A percentile compares a stretch with the other conserved stretches of the same genome.
These are phyloP conservation scores for Pogona vitticeps DNA, from an alignment of 2,113 vertebrate genomes.

Conservation along the genomic window DNA sequence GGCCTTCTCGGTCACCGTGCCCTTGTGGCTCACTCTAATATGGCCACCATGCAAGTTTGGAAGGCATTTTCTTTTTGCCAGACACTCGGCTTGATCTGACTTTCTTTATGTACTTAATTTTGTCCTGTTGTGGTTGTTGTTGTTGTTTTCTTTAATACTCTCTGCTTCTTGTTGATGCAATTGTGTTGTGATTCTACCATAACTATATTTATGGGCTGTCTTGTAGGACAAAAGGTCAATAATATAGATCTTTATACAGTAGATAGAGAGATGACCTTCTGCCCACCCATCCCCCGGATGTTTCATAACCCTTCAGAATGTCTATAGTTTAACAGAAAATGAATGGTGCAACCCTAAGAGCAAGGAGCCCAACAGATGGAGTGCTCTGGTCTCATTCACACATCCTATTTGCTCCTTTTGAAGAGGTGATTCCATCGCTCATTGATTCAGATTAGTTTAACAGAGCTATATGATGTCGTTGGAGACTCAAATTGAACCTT, in stretches of 20 bases:
- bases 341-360: too few relatives aligned
- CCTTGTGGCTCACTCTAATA: neutral
- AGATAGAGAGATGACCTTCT: neutral
- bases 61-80: neutral
- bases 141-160: neutral
- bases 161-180: neutral
- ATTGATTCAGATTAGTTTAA: too few relatives aligned
- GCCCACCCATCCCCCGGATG: neutral
- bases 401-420: too few relatives aligned
- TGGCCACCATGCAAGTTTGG: neutral
- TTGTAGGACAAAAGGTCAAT: neutral
- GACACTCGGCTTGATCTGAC: too few relatives aligned
- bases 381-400: too few relatives aligned
- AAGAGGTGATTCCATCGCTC: too few relatives aligned
- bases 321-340: neutral
- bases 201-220: neutral
- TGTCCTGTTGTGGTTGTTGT: too few relatives aligned
- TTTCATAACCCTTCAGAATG: neutral
- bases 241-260: neutral
- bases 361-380: too few relatives aligned
- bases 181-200: too few relatives aligned
- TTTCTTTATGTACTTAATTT: neutral
- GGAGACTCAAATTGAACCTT: too few relatives aligned
- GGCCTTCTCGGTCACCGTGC: neutral
- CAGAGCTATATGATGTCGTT: too few relatives aligned